phyloP scores from a whole-genome alignment of 2,797 vertebrate genomes.

The Lepus oiostolus region DNA sequence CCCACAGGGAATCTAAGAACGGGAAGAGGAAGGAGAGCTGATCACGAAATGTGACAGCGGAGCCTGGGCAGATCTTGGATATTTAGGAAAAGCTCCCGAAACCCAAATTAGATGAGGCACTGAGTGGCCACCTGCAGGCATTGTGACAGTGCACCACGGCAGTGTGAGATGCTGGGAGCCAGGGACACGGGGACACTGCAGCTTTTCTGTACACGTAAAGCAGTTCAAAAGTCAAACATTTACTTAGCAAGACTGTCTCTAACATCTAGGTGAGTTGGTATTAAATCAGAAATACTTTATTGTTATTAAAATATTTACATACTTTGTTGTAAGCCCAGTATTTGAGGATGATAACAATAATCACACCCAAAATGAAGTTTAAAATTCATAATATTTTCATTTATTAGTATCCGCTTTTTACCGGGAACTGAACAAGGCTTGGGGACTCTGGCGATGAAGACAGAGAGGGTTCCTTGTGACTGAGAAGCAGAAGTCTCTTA shows the following conservation, averaged over 20 bases:
- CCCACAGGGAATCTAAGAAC: slow-evolving; percentile 25
- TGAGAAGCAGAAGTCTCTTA: not conserved
- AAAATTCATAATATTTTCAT: slow-evolving; percentile 4
- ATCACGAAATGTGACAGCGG: not conserved
- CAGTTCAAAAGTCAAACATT: slow-evolving; percentile 1
- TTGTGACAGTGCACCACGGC: too few relatives aligned
- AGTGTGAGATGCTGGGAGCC: not conserved
- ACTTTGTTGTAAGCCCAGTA: not conserved
- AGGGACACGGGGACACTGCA: not conserved
- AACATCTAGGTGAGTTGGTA: not conserved
- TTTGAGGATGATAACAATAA: slow-evolving; percentile 1
- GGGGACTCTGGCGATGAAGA: not conserved
- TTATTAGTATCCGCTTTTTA: not conserved
- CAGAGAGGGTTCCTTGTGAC: not conserved
- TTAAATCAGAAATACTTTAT: slow-evolving; percentile 49
- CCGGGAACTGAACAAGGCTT: not conserved
- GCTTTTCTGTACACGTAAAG: not conserved
- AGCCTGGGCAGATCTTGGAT: not conserved
- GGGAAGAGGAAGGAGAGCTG: not conserved
- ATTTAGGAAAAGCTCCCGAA: not conserved
- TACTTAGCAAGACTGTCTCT: not conserved
- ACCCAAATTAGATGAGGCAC: not conserved
- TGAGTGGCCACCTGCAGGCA: not conserved
- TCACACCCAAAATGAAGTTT: not conserved
- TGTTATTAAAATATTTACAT: not conserved